These are phyloP conservation scores for Alectura lathami DNA, from an alignment of 2,113 vertebrate genomes.

Conservation along the genomic window DNA sequence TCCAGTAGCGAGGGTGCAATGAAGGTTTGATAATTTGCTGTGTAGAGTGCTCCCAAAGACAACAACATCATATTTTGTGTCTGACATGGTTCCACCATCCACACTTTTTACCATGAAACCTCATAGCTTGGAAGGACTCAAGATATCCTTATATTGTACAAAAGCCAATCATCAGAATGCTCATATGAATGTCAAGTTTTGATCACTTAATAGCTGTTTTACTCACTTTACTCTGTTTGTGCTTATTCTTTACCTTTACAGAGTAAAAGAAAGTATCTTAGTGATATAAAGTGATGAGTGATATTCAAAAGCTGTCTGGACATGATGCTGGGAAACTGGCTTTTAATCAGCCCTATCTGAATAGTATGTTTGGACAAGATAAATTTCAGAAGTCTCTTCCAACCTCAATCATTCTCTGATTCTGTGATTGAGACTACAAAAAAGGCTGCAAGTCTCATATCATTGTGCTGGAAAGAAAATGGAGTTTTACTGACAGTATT, in stretches of 20 bases:
- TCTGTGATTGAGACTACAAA: neutral
- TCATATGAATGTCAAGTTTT: neutral
- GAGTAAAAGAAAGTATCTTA: neutral
- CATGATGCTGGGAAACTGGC: neutral
- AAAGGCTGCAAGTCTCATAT: neutral
- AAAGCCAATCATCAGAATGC: neutral
- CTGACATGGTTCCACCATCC: fast-evolving
- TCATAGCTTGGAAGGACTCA: neutral
- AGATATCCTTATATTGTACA: neutral
- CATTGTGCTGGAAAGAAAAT: neutral
- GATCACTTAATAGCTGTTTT: neutral
- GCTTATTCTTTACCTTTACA: neutral
- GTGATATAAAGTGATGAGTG: neutral
- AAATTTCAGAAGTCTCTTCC: neutral
- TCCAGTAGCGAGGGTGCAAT: neutral
- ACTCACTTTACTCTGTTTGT: neutral
- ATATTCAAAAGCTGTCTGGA: neutral
- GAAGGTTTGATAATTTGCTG: neutral
- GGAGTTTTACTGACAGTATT: fast-evolving
- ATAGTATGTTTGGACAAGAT: neutral
- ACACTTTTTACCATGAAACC: fast-evolving
- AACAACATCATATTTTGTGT: neutral
- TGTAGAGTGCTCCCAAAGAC: neutral
- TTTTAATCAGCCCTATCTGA: neutral
- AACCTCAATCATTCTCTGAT: neutral